phyloP scores from a whole-genome alignment of 2,888 invertebrate genomes.

The Tipula confusa region DNA sequence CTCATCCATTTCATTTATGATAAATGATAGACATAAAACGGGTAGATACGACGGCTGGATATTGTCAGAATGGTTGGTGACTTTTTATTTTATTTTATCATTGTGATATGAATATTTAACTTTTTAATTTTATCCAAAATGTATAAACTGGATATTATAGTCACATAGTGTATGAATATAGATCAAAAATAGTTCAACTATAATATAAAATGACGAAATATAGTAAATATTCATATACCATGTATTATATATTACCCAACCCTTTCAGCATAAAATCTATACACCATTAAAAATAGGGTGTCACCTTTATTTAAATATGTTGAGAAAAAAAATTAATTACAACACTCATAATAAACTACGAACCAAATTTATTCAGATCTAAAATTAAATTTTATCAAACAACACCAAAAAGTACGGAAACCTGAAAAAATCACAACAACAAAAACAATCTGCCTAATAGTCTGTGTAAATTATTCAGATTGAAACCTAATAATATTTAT shows the following conservation, averaged over 20 bases:
- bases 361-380: not conserved
- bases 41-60: not conserved
- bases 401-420: not conserved
- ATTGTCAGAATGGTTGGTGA: not conserved
- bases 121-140: not conserved
- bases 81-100: not conserved
- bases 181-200: not conserved
- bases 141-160: not conserved
- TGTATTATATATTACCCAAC: not conserved
- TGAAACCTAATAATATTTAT: not conserved
- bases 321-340: not conserved
- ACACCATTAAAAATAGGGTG: not conserved
- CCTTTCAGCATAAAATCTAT: not conserved
- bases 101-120: slow-evolving; percentile 25
- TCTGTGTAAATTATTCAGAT: slow-evolving; percentile 14
- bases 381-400: not conserved
- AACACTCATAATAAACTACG: not conserved
- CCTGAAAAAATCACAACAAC: not conserved
- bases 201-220: not conserved
- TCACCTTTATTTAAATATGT: not conserved
- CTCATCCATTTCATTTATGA: not conserved
- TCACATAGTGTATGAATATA: not conserved
- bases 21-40: slow-evolving; percentile 15
- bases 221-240: not conserved
- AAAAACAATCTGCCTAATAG: not conserved